These are phyloP conservation scores for Darevskia mixta DNA, from an alignment of 2,797 vertebrate genomes.

Conservation along the genomic window DNA sequence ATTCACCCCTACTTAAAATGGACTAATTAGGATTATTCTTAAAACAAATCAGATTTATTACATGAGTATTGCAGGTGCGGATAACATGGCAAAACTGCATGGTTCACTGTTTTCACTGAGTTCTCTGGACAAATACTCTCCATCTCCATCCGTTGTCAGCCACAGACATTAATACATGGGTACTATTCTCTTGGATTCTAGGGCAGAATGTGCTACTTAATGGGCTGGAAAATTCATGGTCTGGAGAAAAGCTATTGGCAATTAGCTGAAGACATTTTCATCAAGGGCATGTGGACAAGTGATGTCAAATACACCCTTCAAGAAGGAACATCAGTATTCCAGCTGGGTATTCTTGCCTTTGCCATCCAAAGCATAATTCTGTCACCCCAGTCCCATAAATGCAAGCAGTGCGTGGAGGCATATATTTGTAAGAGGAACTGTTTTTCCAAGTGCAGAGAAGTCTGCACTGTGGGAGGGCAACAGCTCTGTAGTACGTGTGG, in stretches of 20 bases:
- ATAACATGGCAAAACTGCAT: neutral
- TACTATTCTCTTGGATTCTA: neutral
- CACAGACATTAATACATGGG: neutral
- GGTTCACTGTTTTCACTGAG: neutral
- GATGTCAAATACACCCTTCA: neutral
- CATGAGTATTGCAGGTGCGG: neutral
- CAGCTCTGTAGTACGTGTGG: neutral
- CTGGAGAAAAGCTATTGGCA: conserved; percentile 3
- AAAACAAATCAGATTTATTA: neutral
- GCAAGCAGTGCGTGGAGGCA: neutral
- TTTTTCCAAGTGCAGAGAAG: neutral
- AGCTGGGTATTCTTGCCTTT: conserved; percentile 1
- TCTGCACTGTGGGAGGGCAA: neutral
- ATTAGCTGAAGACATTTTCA: neutral
- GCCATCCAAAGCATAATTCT: neutral
- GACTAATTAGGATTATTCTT: neutral
- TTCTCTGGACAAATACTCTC: neutral
- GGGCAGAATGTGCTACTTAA: conserved; percentile 3
- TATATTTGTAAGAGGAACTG: neutral
- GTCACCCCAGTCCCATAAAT: neutral
- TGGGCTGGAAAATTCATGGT: neutral
- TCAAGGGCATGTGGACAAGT: neutral
- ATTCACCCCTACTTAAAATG: neutral
- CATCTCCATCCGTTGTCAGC: too few relatives aligned
- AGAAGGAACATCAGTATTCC: neutral